Base-by-base conservation (phyloP, 1,140 invertebrate species). In the Lepidurus arcticus region DNA sequence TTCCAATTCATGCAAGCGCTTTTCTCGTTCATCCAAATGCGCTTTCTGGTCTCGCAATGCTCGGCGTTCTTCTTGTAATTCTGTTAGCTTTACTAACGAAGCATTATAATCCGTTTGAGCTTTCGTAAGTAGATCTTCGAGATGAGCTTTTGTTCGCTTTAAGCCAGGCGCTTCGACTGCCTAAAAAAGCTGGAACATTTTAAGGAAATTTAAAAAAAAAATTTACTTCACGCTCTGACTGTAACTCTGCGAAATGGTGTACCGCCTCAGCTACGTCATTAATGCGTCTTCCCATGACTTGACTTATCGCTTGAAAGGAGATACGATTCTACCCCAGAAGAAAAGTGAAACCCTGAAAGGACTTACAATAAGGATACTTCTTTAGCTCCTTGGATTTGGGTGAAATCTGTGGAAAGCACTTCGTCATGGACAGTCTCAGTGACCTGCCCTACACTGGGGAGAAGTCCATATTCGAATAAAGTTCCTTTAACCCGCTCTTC, bases 31-130 rank as follows among this genome's bases (percentile, higher is more conserved):
- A 79, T 87, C 83, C 43, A 90, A 80, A 21, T 84, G 83, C 47
- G 86, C 82, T 83, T 88, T 88, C 81, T 87, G 86, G 78, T 89
- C 87, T 82, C 90, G 87, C 44, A 78, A 79, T 75, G 79, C 75
- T 76, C 80, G 81, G 13, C 79, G 65, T 16, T 80, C 80, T 13
- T 73, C 42, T 79, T 24, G 53, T 13, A 65, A n/a, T 21, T 65
- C 9, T 5, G 53, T n/a, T 65, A 65, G 13, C 53, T 65, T 65
- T 16, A n/a, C 53, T 65, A 65, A 13, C 1, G 53, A 65, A 65
- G 53, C 53, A 65, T 13, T 4, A 16, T 21, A 65, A 7, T 65
- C 53, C 8, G 53, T 21, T 65, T 65, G 53, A 21, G 53, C 53
- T 65, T 16, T 65, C 21, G 4, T 21, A 65, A 65, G 16, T 65